Percentiles rank a stretch among this genome's conserved stretches.
Evolutionary conservation across 2,888 invertebrate species (phyloP).

Genomic region (Ormia ochracea): DNA sequence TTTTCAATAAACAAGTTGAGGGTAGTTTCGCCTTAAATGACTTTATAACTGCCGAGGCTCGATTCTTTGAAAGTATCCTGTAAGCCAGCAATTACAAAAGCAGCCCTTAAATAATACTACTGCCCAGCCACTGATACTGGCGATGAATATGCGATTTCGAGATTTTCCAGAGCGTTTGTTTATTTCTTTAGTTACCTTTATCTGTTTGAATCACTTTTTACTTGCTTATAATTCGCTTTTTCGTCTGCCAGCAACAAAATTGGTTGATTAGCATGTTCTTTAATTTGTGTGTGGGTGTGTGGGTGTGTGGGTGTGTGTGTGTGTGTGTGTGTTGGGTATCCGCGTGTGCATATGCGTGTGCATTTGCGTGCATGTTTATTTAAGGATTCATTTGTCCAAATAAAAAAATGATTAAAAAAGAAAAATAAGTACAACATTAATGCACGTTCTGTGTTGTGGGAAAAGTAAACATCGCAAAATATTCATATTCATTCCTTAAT

Average conservation of each 20-base stretch:
- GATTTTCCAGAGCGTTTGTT: slow-evolving; percentile 43
- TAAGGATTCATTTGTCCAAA: slow-evolving; percentile 53
- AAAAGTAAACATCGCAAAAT: slow-evolving; percentile 51
- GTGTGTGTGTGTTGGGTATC: not conserved
- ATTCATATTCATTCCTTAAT: slow-evolving; percentile 42
- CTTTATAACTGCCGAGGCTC: not conserved
- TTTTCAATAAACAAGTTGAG: slow-evolving; percentile 20
- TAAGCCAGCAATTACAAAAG: slow-evolving; percentile 29
- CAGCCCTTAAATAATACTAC: slow-evolving; percentile 56
- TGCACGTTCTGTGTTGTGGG: slow-evolving; percentile 35
- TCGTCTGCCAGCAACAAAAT: slow-evolving; percentile 32
- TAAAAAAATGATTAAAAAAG: slow-evolving; percentile 26
- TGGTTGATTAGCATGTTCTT: slow-evolving; percentile 49
- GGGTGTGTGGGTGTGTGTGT: slow-evolving; percentile 14
- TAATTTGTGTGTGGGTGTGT: too few species aligned
- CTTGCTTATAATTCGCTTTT: slow-evolving; percentile 8
- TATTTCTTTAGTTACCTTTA: slow-evolving; percentile 49
- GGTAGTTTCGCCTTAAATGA: slow-evolving; percentile 33
- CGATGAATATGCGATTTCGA: slow-evolving; percentile 25
- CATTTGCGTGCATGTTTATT: slow-evolving; percentile 28
- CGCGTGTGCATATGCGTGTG: not conserved
- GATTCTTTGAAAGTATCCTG: slow-evolving; percentile 36
- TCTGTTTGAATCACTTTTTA: slow-evolving; percentile 26
- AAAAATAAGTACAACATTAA: slow-evolving; percentile 1
- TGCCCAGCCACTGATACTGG: not conserved